Evolutionary conservation across 2,888 invertebrate genomes (phyloP), one percentile per base, ranked within the genome.

Genomic region (Synergus umbraculus): DNA sequence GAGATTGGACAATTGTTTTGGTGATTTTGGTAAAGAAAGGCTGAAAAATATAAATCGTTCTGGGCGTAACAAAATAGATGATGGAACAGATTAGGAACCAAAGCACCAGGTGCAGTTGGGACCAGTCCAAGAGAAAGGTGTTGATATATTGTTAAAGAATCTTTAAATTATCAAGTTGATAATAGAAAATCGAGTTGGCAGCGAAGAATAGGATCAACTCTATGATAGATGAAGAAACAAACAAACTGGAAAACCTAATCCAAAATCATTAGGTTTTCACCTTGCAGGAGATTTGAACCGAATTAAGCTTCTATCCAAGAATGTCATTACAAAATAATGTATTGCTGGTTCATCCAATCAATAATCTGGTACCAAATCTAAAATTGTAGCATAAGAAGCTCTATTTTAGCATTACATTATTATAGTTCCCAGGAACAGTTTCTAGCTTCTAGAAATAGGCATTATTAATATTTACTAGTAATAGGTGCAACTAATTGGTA

Each of bases 111-210:
- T 65, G 13, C 0, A 37, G 29, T 37, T 66, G 66, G 66, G 44
- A 66, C 44, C 43, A 66, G 43, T 66, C 66, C 66, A 44, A 66
- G 18, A 66, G 44, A 54, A n/a, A 54, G 54, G 54, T 54, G n/a
- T n/a, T 54, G 54, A 54, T 18, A 54, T 54, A 54, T 54, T 54
- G 54, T 54, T 67, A 67, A 7, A 15, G 64, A 29, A 37, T 13
- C 29, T 37, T n/a, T 15, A 65, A 41, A 41, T 29, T 9, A 37
- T 12, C 8, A 41, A 65, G 37, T 41, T 37, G 3, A 67, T 10
- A 44, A 67, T 12, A 67, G n/a, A 67, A 18, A 12, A 67, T 54
- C n/a, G n/a, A 54, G 9, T n/a, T 54, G 54, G n/a, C n/a, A n/a
- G n/a, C n/a, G n/a, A n/a, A 54, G 54, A 54, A 54, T n/a, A n/a